phyloP scores from a whole-genome alignment of 2,113 vertebrate genomes.

The Trichomycterus rosablanca region DNA sequence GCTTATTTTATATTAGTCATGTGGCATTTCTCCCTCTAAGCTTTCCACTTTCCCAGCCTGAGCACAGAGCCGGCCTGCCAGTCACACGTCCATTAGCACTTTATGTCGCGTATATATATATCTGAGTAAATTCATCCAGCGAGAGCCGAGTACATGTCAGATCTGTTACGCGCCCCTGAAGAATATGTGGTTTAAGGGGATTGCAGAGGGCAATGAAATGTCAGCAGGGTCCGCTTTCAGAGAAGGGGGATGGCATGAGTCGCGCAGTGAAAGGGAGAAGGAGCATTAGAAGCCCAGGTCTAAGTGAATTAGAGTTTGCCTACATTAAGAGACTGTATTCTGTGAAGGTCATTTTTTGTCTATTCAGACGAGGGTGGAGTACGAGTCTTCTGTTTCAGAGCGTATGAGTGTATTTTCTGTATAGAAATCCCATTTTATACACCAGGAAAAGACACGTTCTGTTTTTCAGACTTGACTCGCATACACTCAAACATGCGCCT shows the following conservation, averaged over 20 bases:
- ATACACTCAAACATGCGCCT: background rate
- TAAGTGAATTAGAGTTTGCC: conserved; percentile 2
- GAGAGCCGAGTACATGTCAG: conserved; percentile 14
- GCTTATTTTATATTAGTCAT: conserved; percentile 28
- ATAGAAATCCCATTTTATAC: conserved; percentile 7
- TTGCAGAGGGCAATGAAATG: conserved; percentile 38
- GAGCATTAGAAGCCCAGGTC: background rate
- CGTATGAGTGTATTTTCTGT: conserved; percentile 4
- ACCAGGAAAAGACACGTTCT: conserved; percentile 3
- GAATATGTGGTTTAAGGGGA: conserved; percentile 7
- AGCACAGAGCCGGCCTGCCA: background rate
- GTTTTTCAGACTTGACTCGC: conserved; percentile 16
- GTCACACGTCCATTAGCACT: conserved; percentile 17
- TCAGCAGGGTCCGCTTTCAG: conserved; percentile 41
- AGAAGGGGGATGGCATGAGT: conserved; percentile 28
- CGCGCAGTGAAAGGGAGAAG: conserved; percentile 1
- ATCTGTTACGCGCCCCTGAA: conserved; percentile 23
- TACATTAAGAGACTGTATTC: background rate
- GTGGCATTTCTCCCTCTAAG: conserved; percentile 10
- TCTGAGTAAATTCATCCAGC: conserved; percentile 12
- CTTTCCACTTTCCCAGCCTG: conserved; percentile 29
- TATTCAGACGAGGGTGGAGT: background rate
- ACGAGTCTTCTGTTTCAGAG: background rate
- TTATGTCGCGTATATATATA: conserved; percentile 27
- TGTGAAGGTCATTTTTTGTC: conserved; percentile 14